A percentile compares a stretch with the other conserved stretches of the same genome.
Evolutionary conservation across 2,888 invertebrate species (phyloP).

Genomic region (Folsomia candida): DNA sequence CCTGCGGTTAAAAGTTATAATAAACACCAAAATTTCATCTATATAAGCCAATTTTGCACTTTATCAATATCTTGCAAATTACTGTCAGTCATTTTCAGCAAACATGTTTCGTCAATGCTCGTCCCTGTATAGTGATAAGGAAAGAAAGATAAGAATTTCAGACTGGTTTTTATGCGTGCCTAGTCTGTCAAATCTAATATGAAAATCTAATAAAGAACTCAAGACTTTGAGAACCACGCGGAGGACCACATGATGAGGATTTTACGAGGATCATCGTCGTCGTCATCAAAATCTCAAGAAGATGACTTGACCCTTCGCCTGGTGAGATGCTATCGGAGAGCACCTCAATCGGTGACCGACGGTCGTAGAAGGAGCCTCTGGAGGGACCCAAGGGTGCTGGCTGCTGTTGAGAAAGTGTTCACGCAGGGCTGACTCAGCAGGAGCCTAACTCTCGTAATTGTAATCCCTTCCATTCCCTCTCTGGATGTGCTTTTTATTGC

Average conservation of each 20-base stretch:
- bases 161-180: too few relatives aligned
- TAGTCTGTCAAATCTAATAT: slow-evolving; percentile 33
- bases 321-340: neutral
- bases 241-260: slow-evolving; percentile 13
- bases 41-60: neutral
- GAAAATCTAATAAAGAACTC: slow-evolving; percentile 37
- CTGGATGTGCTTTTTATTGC: slow-evolving; percentile 11
- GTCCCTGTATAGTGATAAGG: too few relatives aligned
- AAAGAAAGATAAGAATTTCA: too few relatives aligned
- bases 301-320: slow-evolving; percentile 11
- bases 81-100: neutral
- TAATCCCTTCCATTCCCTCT: neutral
- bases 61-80: neutral
- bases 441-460: slow-evolving; percentile 30
- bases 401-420: slow-evolving; percentile 27
- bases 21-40: too few relatives aligned
- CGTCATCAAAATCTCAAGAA: neutral
- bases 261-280: slow-evolving; percentile 2
- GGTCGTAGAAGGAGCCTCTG: neutral
- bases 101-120: too few relatives aligned
- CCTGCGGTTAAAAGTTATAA: too few relatives aligned
- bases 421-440: slow-evolving; percentile 41
- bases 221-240: slow-evolving; percentile 9
- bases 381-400: slow-evolving; percentile 30
- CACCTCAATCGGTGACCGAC: neutral